A percentile compares a stretch with the other conserved stretches of the same genome.
phyloP scores from a whole-genome alignment of 2,113 vertebrate genomes.

The Chaenocephalus aceratus region DNA sequence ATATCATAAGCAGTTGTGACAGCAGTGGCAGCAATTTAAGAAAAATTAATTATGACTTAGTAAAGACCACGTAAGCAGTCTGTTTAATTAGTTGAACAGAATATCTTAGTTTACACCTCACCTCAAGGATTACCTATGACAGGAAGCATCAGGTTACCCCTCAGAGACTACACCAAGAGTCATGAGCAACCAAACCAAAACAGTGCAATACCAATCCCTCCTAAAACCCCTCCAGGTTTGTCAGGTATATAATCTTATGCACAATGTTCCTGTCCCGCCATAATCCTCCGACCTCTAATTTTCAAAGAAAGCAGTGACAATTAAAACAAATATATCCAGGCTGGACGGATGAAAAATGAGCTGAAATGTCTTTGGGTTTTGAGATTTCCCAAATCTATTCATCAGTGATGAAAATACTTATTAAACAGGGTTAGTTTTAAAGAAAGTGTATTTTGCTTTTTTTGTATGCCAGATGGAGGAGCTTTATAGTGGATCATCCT shows the following conservation, averaged over 20 bases:
- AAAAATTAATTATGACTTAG: constrained; percentile 19
- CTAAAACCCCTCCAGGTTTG: constrained; percentile 18
- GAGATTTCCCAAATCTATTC: neutral
- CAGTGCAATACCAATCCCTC: neutral
- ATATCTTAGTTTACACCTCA: neutral
- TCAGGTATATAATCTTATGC: constrained; percentile 49
- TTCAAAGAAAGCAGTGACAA: neutral
- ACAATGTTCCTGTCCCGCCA: constrained; percentile 11
- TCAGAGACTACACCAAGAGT: neutral
- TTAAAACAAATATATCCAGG: neutral
- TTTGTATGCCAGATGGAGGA: neutral
- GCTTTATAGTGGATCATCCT: neutral
- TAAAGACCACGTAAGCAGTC: neutral
- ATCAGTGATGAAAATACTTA: neutral
- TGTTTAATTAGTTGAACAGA: constrained; percentile 17
- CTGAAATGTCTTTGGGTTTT: neutral
- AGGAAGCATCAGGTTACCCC: neutral
- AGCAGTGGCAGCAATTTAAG: constrained; percentile 15
- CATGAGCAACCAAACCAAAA: constrained; percentile 1
- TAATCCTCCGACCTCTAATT: neutral
- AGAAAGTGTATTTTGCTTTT: neutral
- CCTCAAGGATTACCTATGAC: neutral
- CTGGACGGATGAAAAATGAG: neutral
- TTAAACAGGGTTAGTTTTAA: neutral
- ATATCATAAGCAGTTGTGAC: constrained; percentile 16